Percentiles rank a stretch among this genome's conserved stretches.
Conservation (phyloP, 2,888 invertebrate genomes). For the Diabrotica balteata region DNA sequence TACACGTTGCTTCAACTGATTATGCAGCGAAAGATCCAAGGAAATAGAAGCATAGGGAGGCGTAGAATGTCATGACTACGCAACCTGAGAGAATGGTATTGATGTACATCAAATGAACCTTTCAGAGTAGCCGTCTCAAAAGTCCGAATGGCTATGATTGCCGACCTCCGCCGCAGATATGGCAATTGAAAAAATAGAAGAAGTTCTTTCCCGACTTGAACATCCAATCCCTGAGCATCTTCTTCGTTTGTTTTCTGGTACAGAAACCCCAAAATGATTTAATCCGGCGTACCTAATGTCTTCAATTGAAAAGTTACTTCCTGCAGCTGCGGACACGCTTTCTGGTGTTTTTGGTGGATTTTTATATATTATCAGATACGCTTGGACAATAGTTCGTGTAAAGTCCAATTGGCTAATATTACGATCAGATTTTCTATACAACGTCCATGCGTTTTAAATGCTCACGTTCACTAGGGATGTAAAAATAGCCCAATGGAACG, state of each 20-base stretch:
- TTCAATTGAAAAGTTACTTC: not conserved
- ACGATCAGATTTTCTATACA: conserved; percentile 2
- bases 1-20: no score
- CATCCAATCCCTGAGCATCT: not conserved
- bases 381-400: not conserved
- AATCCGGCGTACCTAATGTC: not conserved
- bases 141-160: no score
- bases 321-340: not conserved
- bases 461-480: not conserved
- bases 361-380: not conserved
- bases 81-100: no score
- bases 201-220: not conserved
- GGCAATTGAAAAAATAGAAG: no score
- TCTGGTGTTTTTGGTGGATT: not conserved
- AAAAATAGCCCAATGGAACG: not conserved
- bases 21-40: no score
- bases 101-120: no score
- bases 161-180: no score
- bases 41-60: no score
- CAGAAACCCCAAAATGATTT: not conserved
- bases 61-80: no score
- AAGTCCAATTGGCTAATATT: conserved; percentile 1
- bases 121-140: no score
- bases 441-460: not conserved
- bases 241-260: not conserved